Evolutionary conservation across 2,888 invertebrate genomes (phyloP).

Genomic region (Hedychridium roseum): DNA sequence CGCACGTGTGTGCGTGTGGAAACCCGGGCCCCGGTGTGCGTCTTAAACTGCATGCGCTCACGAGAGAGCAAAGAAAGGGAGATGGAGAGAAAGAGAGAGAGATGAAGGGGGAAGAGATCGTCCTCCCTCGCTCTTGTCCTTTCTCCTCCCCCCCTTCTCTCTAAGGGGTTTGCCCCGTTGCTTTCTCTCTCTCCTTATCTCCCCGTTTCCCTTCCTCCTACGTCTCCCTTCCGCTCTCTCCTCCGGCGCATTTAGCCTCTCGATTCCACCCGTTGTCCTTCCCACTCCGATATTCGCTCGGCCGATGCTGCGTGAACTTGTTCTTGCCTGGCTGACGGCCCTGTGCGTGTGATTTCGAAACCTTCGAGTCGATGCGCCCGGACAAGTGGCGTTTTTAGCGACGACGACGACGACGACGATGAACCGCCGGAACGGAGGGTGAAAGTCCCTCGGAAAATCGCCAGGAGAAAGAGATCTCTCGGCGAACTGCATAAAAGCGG

Average conservation of each 20-base stretch:
- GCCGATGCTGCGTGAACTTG: slow-evolving; percentile 33
- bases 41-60: slow-evolving; percentile 44
- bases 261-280: neutral
- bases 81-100: too few species aligned
- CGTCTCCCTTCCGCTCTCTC: slow-evolving; percentile 9
- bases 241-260: slow-evolving; percentile 10
- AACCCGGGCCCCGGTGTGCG: slow-evolving; percentile 42
- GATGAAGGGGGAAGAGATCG: slow-evolving; percentile 28
- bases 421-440: slow-evolving; percentile 28
- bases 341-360: slow-evolving; percentile 20
- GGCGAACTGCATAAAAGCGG: slow-evolving; percentile 26
- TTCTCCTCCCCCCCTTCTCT: slow-evolving; percentile 11
- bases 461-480: slow-evolving; percentile 7
- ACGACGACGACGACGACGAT: neutral
- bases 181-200: slow-evolving; percentile 7
- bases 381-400: slow-evolving; percentile 16
- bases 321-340: slow-evolving; percentile 21
- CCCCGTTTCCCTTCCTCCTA: slow-evolving; percentile 17
- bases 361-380: slow-evolving; percentile 12
- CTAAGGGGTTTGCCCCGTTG: slow-evolving; percentile 11
- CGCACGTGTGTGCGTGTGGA: slow-evolving; percentile 47
- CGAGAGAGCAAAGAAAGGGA: slow-evolving; percentile 18
- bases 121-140: slow-evolving; percentile 15
- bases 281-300: neutral
- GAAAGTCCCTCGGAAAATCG: slow-evolving; percentile 43